phyloP scores from a whole-genome alignment of 2,797 vertebrate species.

The Eulemur coronatus region DNA sequence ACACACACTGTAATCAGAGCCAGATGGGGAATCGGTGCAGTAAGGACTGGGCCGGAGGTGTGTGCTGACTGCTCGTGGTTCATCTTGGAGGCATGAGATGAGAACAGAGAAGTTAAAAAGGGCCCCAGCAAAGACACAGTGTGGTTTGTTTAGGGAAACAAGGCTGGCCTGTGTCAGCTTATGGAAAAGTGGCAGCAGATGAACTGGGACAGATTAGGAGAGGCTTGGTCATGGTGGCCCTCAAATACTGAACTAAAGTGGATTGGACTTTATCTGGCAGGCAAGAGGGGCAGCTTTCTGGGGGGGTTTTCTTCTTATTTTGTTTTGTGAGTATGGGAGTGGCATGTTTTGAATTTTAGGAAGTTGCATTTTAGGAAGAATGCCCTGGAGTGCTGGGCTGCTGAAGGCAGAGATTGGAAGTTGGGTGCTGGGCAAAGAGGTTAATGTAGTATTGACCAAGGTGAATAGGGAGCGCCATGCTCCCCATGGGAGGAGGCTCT shows the following conservation, averaged over 20 bases:
- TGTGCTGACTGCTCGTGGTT: accelerated
- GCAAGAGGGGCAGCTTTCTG: background rate
- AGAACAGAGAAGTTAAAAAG: background rate
- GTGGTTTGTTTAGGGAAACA: accelerated
- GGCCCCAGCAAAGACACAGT: accelerated
- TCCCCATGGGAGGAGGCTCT: background rate
- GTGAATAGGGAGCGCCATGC: background rate
- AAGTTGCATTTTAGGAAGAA: background rate
- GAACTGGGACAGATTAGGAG: accelerated
- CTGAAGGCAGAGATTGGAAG: background rate
- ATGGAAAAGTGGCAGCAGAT: accelerated
- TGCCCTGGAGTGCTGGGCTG: background rate
- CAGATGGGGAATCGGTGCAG: accelerated
- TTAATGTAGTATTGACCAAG: accelerated
- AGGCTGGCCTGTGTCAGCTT: accelerated
- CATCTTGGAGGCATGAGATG: accelerated
- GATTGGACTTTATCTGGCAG: background rate
- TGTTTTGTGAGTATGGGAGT: background rate
- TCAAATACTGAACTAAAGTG: background rate
- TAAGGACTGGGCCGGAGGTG: accelerated
- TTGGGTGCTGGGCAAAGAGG: background rate
- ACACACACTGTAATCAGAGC: accelerated
- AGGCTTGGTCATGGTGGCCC: accelerated
- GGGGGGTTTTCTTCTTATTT: accelerated
- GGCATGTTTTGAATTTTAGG: background rate